Percentiles rank a stretch among this genome's conserved stretches.
Evolutionary conservation across 1,140 invertebrate genomes (phyloP).

Genomic region (Euwallacea similis): DNA sequence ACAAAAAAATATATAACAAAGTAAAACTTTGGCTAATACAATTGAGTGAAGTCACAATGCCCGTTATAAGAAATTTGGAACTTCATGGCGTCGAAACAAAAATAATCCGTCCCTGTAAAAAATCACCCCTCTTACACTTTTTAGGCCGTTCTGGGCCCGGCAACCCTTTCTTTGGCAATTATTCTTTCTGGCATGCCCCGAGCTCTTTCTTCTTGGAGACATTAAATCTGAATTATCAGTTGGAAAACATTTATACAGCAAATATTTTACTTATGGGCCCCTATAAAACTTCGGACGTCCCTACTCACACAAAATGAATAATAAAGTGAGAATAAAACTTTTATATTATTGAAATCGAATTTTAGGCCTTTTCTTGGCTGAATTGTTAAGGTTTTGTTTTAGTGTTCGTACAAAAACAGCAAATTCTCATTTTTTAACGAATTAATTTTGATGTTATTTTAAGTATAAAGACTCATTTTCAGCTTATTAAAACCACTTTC

Average conservation of each 20-base stretch:
- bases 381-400: not conserved
- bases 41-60: no score
- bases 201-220: conserved; percentile 36
- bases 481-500: not conserved
- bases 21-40: no score
- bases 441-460: no score
- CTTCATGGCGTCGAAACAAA: not conserved
- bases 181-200: conserved; percentile 36
- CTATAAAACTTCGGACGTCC: conserved; percentile 27
- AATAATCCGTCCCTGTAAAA: conserved; percentile 22
- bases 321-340: not conserved
- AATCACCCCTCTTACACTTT: conserved; percentile 29
- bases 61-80: no score
- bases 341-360: not conserved
- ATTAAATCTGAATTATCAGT: conserved; percentile 42
- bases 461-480: no score
- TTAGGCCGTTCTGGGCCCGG: conserved; percentile 22
- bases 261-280: conserved; percentile 38
- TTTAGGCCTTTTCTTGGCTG: not conserved
- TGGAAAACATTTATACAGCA: conserved; percentile 40
- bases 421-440: no score
- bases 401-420: no score
- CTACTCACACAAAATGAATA: conserved; percentile 27
- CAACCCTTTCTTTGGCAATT: conserved; percentile 41
- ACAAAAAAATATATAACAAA: no score